Conservation (phyloP, 2,113 vertebrate genomes). For the Typhlomys cinereus region DNA sequence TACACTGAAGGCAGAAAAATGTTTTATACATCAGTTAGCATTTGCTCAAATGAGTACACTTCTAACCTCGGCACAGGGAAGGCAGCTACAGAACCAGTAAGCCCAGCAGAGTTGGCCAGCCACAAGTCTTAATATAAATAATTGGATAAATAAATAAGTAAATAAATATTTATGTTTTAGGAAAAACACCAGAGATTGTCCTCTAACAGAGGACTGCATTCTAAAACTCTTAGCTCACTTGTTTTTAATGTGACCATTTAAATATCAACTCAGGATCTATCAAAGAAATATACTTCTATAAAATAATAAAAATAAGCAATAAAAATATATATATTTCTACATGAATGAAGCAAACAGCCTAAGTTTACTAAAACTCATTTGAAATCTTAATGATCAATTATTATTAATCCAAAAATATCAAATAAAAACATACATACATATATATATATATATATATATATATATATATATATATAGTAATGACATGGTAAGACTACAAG, state of each 20-base stretch:
- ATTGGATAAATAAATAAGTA: no score
- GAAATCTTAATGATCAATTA: background rate
- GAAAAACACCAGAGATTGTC: no score
- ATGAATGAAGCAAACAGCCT: background rate
- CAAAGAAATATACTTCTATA: background rate
- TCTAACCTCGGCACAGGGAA: no score
- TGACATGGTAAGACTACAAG: background rate
- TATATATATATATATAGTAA: no score
- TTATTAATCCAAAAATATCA: slow-evolving; percentile 2
- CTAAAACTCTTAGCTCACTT: slow-evolving; percentile 41
- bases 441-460: background rate
- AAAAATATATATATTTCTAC: background rate
- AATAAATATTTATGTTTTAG: no score
- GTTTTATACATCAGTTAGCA: background rate
- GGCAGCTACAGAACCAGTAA: no score
- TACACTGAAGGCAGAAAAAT: slow-evolving; percentile 9
- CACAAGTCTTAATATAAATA: no score
- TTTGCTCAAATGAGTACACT: no score
- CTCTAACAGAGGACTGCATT: no score
- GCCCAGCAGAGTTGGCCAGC: no score
- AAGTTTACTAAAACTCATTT: background rate
- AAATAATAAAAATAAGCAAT: background rate
- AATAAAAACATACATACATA: background rate
- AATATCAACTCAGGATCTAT: background rate
- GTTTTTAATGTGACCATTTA: slow-evolving; percentile 34